These are phyloP conservation scores for Silurus asotus DNA, from an alignment of 2,113 vertebrate species.

Conservation along the genomic window DNA sequence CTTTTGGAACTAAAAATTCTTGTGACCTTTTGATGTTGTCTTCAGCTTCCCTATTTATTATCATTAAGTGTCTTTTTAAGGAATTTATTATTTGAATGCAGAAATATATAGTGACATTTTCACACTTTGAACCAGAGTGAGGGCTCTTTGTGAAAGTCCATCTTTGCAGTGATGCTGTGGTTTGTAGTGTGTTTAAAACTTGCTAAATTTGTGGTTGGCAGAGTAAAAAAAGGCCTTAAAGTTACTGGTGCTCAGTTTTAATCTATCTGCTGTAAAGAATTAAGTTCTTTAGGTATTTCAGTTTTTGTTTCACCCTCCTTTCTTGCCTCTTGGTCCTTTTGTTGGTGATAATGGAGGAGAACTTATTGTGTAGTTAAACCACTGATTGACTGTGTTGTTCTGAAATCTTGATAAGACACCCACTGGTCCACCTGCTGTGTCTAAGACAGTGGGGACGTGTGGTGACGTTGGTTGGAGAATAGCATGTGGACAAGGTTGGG, in stretches of 20 bases:
- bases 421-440: slow-evolving; percentile 44
- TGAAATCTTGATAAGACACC: slow-evolving; percentile 2
- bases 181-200: background rate
- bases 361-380: too few relatives aligned
- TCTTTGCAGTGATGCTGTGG: background rate
- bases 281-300: background rate
- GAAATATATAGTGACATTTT: too few relatives aligned
- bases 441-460: slow-evolving; percentile 21
- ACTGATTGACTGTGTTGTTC: slow-evolving; percentile 11
- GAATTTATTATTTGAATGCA: background rate
- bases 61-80: background rate
- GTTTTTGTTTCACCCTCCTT: background rate
- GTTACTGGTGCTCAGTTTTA: background rate
- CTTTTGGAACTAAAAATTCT: background rate
- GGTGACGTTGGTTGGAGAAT: slow-evolving; percentile 35
- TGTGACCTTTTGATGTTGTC: background rate
- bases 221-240: background rate
- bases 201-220: background rate
- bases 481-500: slow-evolving; percentile 42
- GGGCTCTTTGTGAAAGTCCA: background rate
- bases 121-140: background rate
- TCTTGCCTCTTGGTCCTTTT: background rate
- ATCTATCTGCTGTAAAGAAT: background rate
- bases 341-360: background rate
- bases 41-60: background rate